Base-by-base conservation (phyloP, 2,113 vertebrate species). In the Phalacrocorax aristotelis region DNA sequence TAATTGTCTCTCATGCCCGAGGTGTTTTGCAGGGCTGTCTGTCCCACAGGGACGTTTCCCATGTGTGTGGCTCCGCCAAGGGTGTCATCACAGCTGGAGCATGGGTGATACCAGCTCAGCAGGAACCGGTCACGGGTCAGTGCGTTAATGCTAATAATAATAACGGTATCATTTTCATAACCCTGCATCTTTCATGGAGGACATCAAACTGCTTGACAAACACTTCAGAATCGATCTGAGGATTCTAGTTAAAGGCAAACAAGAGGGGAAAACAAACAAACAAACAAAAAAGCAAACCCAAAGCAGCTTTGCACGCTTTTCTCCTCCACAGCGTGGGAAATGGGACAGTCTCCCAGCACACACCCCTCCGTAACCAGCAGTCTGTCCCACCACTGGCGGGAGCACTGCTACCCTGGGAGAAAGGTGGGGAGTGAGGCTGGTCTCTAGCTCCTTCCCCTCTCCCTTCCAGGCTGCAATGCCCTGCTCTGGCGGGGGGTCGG, bases 31-130 rank as follows among this genome's bases (percentile, higher is more conserved):
- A 1, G 52, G 57, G 36, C 46, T 7, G 11, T 38, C 22, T 27
- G 14, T 66, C 48, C 16, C 16, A 3, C 15, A 36, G 36, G 42
- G 46, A 17, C 3, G 3, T 51, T n/a, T 54, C 51, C n/a, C 2
- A 0, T 0, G 0, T 14, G 65, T 4, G 4, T 9, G 16, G 55
- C 70, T 52, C 44, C 0, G 6, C 69, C 0, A 1, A n/a, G 38
- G 49, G 20, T 34, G 15, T 54, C 52, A 20, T 10, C 32, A 38
- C 57, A 52, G 58, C 44, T 5, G 5, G 20, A 2, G 7, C 5
- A 4, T 9, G 0, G 2, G 19, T 22, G 68, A 42, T 25, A 36
- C 13, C 3, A 0, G 9, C 48, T 21, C 48, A 68, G n/a, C 54
- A 32, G 22, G 13, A 18, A 30, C 18, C 0, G 1, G 22, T 22